phyloP scores from a whole-genome alignment of 2,113 vertebrate genomes.

The Ailuropoda melanoleuca region DNA sequence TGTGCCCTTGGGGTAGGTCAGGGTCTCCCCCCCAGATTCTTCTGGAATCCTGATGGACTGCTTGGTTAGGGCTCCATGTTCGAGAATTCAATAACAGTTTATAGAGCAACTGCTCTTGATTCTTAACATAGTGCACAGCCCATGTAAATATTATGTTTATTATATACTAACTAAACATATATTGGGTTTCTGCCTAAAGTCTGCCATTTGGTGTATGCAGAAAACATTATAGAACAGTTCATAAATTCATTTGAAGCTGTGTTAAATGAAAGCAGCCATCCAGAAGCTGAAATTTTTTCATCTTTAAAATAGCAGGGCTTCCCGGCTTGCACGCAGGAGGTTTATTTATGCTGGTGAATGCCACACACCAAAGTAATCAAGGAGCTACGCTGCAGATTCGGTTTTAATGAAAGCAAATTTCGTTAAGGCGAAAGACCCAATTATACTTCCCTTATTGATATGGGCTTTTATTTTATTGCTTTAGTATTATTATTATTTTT shows the following conservation, averaged over 20 bases:
- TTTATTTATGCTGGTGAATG: slow-evolving; percentile 84
- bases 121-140: slow-evolving; percentile 84
- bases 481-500: background rate
- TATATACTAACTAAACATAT: slow-evolving; percentile 89
- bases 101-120: slow-evolving; percentile 85
- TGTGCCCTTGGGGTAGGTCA: background rate
- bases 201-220: slow-evolving; percentile 87
- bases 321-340: slow-evolving; percentile 79
- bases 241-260: slow-evolving; percentile 88
- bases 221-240: slow-evolving; percentile 89
- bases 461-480: slow-evolving; percentile 35
- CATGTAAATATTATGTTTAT: slow-evolving; percentile 90
- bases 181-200: slow-evolving; percentile 89
- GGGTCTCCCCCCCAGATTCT: slow-evolving; percentile 44
- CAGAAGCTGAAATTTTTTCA: slow-evolving; percentile 88
- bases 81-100: slow-evolving; percentile 83
- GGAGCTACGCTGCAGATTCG: slow-evolving; percentile 49
- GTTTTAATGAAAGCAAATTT: slow-evolving; percentile 74
- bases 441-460: slow-evolving; percentile 68
- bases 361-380: slow-evolving; percentile 71
- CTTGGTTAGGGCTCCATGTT: slow-evolving; percentile 78
- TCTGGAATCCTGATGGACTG: slow-evolving; percentile 65
- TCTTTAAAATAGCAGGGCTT: slow-evolving; percentile 87
- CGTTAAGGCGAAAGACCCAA: slow-evolving; percentile 68
- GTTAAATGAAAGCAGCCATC: slow-evolving; percentile 89